Conservation (phyloP, 2,113 vertebrate genomes). For the Mormyrus lacerda region DNA sequence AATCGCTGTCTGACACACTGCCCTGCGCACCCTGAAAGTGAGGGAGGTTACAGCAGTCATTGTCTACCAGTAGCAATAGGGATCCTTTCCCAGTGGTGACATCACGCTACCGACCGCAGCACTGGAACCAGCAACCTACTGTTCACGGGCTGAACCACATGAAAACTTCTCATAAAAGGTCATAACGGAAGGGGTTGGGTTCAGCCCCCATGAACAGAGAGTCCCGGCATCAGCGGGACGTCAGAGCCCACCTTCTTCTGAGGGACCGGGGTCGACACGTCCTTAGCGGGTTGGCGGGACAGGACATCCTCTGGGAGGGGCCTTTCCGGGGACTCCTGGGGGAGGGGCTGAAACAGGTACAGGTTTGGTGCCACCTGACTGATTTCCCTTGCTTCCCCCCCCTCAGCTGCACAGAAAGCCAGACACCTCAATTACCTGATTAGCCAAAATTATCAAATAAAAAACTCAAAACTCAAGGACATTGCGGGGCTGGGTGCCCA, state of each 20-base stretch:
- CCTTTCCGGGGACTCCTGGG: conserved; percentile 38
- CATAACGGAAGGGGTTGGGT: neutral
- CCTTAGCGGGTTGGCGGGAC: conserved; percentile 13
- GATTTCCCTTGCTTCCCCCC: neutral
- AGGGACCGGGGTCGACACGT: conserved; percentile 35
- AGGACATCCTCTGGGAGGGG: conserved; percentile 24
- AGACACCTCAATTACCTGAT: neutral
- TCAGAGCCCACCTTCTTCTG: conserved; percentile 42
- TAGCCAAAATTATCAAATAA: neutral
- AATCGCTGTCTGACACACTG: neutral
- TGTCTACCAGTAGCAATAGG: neutral
- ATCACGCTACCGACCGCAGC: neutral
- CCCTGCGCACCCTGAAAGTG: neutral
- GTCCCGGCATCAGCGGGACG: neutral
- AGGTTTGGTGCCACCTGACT: neutral
- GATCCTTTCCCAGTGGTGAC: neutral
- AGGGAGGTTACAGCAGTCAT: neutral
- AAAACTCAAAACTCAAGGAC: neutral
- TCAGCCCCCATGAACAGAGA: conserved; percentile 2
- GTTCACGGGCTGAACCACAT: neutral
- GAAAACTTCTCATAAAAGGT: neutral
- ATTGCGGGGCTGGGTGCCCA: neutral
- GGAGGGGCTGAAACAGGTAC: neutral
- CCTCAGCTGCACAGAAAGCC: neutral
- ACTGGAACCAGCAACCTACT: neutral